Evolutionary conservation across 1,140 invertebrate genomes (phyloP), one percentile per base, ranked within the genome.

Genomic region (Aphelinus atriplicis): DNA sequence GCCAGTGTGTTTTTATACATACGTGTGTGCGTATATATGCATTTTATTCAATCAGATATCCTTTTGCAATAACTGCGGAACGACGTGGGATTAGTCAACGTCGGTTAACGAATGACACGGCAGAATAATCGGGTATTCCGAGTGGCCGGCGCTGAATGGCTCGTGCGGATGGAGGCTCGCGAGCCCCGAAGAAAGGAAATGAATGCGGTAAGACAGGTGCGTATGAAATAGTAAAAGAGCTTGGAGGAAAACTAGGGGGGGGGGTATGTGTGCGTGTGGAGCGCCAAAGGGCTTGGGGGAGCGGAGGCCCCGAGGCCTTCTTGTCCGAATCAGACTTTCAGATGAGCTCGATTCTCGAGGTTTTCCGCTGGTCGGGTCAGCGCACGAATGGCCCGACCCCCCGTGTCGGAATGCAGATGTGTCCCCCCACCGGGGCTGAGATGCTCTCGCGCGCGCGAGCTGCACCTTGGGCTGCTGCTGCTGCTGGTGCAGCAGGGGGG

Each of bases 401-500:
- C 26, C 26, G 26, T 26, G 3, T 43, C 50, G 57, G 58, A 7
- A 64, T 62, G 70, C 60, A 46, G 60, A 56, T 56, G 61, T n/a
- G 53, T 46, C 55, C 45, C 55, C 2, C 58, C 48, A 43, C 68
- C 1, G 48, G 2, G 42, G 53, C 43, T 53, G 2, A 42, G 26
- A 26, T 26, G 26, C 26, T 26, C 26, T 26, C 42, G 53, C 7
- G 6, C 42, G 26, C 56, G 5, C 1, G 10, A 3, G 43, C 26
- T 3, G 26, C n/a, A 45, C 7, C 53, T 45, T 43, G 26, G 10
- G 0, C n/a, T 10, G 26, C 51, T 53, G 51, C 42, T 47, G 62
- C 47, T n/a, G 50, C 64, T 42, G 43, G 48, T 79, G 77, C 71
- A 66, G 64, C 78, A 76, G 78, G 80, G 78, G 80, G 77, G 79